Conservation (phyloP, 2,888 invertebrate genomes). For the Papilio demoleus region DNA sequence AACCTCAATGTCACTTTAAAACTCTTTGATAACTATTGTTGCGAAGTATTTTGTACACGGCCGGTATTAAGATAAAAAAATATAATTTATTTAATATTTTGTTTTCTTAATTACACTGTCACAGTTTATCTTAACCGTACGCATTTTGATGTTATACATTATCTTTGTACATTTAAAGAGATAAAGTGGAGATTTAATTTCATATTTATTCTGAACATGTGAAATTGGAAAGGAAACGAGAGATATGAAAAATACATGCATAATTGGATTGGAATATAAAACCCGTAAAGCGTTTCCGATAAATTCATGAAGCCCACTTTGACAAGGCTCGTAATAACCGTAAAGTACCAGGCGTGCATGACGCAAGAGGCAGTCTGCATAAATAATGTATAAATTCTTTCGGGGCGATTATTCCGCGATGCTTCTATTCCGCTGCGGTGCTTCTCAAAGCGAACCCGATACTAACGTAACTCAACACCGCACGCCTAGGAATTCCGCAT, state of each 20-base stretch:
- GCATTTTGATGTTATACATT: slow-evolving; percentile 7
- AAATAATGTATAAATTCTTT: slow-evolving; percentile 57
- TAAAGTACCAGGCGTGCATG: slow-evolving; percentile 59
- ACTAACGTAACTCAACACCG: slow-evolving; percentile 68
- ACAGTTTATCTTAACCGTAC: background rate
- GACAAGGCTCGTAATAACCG: slow-evolving; percentile 54
- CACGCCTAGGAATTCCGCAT: slow-evolving; percentile 65
- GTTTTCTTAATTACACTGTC: background rate
- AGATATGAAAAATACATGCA: slow-evolving; percentile 29
- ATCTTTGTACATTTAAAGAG: slow-evolving; percentile 9
- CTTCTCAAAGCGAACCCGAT: slow-evolving; percentile 68
- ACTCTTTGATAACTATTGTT: background rate
- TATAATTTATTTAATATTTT: background rate
- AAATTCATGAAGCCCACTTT: slow-evolving; percentile 35
- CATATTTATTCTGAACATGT: slow-evolving; percentile 12
- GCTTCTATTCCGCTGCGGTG: slow-evolving; percentile 63
- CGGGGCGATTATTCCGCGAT: slow-evolving; percentile 51
- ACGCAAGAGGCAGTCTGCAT: slow-evolving; percentile 53
- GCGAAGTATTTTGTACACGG: background rate
- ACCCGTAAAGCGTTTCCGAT: slow-evolving; percentile 27
- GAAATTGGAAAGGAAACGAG: slow-evolving; percentile 22
- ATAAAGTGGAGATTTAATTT: slow-evolving; percentile 13
- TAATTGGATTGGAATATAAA: slow-evolving; percentile 29
- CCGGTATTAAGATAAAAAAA: background rate
- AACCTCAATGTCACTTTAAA: background rate